Conservation (phyloP, 2,888 invertebrate genomes). For the Saturnia japonica region DNA sequence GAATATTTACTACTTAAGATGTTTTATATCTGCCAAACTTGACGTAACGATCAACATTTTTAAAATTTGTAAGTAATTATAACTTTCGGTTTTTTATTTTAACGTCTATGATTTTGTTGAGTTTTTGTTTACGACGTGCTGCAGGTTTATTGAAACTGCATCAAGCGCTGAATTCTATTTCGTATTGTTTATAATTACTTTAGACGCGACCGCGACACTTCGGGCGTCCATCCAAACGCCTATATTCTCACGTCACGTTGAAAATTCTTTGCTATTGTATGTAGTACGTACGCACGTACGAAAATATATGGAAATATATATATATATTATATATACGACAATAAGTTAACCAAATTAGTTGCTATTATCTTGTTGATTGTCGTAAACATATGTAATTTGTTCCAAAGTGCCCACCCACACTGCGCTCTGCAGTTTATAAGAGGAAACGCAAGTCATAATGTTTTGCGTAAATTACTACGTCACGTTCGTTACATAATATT, state of each 20-base stretch:
- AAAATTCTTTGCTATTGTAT: slow-evolving; percentile 13
- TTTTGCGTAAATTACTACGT: not conserved
- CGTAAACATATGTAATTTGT: not conserved
- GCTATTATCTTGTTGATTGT: not conserved
- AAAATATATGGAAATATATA: no score
- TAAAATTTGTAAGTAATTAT: no score
- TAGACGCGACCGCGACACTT: slow-evolving; percentile 47
- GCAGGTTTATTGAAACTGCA: slow-evolving; percentile 38
- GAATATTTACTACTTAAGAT: no score
- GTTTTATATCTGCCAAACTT: no score
- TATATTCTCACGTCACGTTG: slow-evolving; percentile 33
- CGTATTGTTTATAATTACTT: slow-evolving; percentile 48
- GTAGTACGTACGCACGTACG: no score
- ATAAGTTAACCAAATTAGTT: not conserved
- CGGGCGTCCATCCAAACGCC: slow-evolving; percentile 61
- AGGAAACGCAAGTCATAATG: not conserved
- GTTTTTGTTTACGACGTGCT: slow-evolving; percentile 23
- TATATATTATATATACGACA: no score
- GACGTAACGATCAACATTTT: no score
- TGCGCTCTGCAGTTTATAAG: not conserved
- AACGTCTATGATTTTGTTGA: not conserved
- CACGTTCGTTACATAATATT: not conserved
- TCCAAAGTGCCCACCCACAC: not conserved
- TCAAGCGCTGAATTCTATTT: slow-evolving; percentile 22
- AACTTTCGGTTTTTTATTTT: no score